phyloP scores from a whole-genome alignment of 2,113 vertebrate genomes.

The Enhydra lutris region DNA sequence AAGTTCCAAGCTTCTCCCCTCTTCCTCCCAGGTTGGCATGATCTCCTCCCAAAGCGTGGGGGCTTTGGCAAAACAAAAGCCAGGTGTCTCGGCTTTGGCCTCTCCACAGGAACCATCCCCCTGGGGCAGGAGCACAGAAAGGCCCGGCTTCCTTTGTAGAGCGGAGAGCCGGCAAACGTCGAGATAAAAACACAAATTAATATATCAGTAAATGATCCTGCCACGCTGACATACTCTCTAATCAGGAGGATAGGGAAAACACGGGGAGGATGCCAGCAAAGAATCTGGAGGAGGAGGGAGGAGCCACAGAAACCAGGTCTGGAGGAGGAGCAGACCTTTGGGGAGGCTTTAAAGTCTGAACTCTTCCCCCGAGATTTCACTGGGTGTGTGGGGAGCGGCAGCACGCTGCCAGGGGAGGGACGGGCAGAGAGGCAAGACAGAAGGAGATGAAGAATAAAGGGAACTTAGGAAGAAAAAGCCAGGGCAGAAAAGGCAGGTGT shows the following conservation, averaged over 20 bases:
- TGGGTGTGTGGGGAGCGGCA: neutral
- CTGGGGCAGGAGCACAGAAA: constrained; percentile 25
- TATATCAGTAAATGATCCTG: constrained; percentile 70
- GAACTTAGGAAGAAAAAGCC: too few species aligned
- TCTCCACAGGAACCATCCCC: constrained; percentile 54
- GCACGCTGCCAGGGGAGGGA: accelerated
- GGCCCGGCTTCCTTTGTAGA: constrained; percentile 56
- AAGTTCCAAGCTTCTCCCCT: neutral
- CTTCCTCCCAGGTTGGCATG: neutral
- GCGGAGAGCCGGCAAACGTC: neutral
- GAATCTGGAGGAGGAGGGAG: neutral
- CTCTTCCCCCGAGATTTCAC: constrained; percentile 22
- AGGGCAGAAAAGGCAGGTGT: neutral
- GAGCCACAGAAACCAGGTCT: neutral
- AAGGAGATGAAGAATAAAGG: neutral
- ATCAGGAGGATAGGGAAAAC: constrained; percentile 60
- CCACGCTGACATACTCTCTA: constrained; percentile 47
- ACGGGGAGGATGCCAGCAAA: constrained; percentile 13
- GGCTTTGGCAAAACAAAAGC: constrained; percentile 64
- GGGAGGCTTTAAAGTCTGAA: constrained; percentile 26
- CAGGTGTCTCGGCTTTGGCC: constrained; percentile 69
- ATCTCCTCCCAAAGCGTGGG: neutral
- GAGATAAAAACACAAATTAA: constrained; percentile 66
- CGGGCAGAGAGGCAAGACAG: neutral
- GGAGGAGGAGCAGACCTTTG: neutral